Evolutionary conservation across 2,888 invertebrate genomes (phyloP).

Genomic region (Epicampocera succincta): DNA sequence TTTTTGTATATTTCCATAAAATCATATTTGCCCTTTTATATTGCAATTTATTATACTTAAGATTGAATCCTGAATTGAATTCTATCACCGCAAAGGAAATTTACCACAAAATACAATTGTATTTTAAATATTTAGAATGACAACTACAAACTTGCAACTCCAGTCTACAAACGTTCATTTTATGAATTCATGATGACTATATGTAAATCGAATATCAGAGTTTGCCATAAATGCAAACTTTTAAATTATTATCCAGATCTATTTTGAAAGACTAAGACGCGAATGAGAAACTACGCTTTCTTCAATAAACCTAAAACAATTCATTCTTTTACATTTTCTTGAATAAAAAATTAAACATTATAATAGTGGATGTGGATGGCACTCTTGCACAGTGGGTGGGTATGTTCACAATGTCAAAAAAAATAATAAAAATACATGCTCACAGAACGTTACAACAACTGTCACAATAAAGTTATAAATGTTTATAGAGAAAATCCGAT

Average conservation of each 20-base stretch:
- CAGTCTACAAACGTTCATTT: not conserved
- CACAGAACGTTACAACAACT: slow-evolving; percentile 23
- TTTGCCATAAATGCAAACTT: not conserved
- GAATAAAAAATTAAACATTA: not conserved
- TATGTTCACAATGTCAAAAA: not conserved
- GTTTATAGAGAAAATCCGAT: slow-evolving; percentile 48
- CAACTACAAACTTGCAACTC: slow-evolving; percentile 19
- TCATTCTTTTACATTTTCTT: slow-evolving; percentile 1
- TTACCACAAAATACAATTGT: slow-evolving; percentile 61
- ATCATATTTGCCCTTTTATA: slow-evolving; percentile 46
- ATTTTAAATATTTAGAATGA: slow-evolving; percentile 18
- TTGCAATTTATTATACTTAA: slow-evolving; percentile 59
- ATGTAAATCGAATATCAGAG: slow-evolving; percentile 1
- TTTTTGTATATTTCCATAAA: slow-evolving; percentile 53
- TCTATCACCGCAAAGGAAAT: slow-evolving; percentile 68
- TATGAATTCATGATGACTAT: not conserved
- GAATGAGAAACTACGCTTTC: no score
- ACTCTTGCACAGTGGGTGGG: slow-evolving; percentile 23
- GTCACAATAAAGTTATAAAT: slow-evolving; percentile 52
- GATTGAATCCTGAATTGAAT: slow-evolving; percentile 64
- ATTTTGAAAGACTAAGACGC: no score
- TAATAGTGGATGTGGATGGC: slow-evolving; percentile 17
- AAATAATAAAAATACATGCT: not conserved
- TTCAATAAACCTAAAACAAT: not conserved
- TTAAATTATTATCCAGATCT: no score